Base-by-base conservation (phyloP, 2,888 invertebrate species). In the Caprella mutica region DNA sequence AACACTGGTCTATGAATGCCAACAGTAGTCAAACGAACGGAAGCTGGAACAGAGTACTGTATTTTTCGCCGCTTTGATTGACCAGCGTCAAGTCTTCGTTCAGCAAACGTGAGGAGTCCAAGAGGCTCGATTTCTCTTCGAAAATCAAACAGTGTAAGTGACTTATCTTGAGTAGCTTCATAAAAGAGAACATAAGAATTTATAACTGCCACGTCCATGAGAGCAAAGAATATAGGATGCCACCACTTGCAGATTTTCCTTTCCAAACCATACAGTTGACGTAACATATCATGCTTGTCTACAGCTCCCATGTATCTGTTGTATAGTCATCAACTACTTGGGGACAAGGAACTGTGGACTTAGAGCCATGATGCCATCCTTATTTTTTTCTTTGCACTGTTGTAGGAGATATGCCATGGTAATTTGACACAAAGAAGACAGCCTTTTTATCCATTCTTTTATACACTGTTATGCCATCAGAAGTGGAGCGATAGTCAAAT, bases 171-270 rank as follows among this genome's bases (percentile, higher is more conserved):
- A 48, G 12, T 24, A 12, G 3, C 12, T n/a, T 48, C 26, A 14
- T 4, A 8, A 3, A 30, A 54, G 6, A 54, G 5, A 14, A 54
- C 39, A n/a, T 14, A 68, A 40, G 39, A 35, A 57, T 67, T 68
- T 3, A 67, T 65, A 19, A 69, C 56, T 43, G 55, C 48, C 9
- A 64, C 62, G 58, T 68, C 68, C 5, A 67, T 21, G 55, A 69
- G 65, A 58, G 67, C 64, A 55, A 61, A 69, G 44, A 67, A 66
- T 39, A 68, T 65, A n/a, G 67, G 29, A 51, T 66, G 67, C 66
- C 69, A 69, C 69, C 69, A 69, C 65, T 70, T 70, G 52, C 65
- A 65, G n/a, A 65, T 66, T 61, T 70, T 69, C 30, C 68, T 51
- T 46, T 69, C 65, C 23, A 68, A 59, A 54, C 68, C 67, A 59